Evolutionary conservation across 2,797 vertebrate species (phyloP).

Genomic region (Acropternis orthonyx): DNA sequence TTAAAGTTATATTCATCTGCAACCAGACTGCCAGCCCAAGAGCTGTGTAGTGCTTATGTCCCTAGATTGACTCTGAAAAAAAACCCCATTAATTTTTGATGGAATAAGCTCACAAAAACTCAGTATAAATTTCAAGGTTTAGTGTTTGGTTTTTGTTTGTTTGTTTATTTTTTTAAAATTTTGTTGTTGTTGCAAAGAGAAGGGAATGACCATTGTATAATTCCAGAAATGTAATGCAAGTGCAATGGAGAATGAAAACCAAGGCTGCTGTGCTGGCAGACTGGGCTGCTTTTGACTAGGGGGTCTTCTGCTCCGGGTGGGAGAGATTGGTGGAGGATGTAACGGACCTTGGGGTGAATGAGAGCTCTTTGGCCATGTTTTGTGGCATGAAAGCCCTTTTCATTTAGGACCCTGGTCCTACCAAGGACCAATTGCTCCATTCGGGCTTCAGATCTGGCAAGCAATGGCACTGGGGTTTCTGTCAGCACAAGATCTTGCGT

Average conservation of each 20-base stretch:
- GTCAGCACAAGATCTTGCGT: too few relatives aligned
- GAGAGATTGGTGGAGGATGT: neutral
- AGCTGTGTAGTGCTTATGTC: neutral
- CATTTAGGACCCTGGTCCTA: accelerated
- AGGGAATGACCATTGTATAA: neutral
- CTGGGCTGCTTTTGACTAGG: neutral
- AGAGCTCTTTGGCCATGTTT: neutral
- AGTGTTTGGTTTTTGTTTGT: neutral
- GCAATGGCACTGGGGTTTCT: neutral
- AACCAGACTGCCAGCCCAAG: neutral
- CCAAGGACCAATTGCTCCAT: neutral
- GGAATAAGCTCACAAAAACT: neutral
- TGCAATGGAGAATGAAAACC: neutral
- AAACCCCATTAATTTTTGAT: neutral
- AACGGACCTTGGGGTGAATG: neutral
- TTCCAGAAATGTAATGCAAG: neutral
- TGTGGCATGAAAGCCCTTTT: neutral
- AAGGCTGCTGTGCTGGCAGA: neutral
- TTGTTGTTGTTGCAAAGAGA: accelerated
- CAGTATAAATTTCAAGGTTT: accelerated
- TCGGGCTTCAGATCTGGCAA: neutral
- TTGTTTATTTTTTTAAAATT: neutral
- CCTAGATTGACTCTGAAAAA: neutral
- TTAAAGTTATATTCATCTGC: neutral
- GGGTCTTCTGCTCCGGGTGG: accelerated